Base-by-base conservation (phyloP, 2,888 invertebrate species). In the Cancer borealis region DNA sequence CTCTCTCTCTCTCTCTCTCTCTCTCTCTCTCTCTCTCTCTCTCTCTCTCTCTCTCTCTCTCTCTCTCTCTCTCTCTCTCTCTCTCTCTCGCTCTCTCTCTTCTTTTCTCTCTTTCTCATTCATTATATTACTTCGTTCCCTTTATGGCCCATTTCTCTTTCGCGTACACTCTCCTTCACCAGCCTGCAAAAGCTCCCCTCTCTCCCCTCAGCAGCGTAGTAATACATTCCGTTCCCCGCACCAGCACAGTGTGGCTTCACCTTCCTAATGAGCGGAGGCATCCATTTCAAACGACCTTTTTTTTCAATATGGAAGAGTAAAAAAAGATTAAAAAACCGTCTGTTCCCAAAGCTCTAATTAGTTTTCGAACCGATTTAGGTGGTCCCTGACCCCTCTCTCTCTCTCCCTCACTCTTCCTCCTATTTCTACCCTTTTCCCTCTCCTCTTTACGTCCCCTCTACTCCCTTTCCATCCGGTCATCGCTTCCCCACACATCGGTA, bases 61-160 rank as follows among this genome's bases (percentile, higher is more conserved):
- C 92, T 92, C 84, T 87, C 92, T 87, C 39, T 54, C 92, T 92
- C 49, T 54, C 45, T 54, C 47, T 49, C 92, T 84, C 49, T 87
- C 87, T 92, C 92, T 87, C 84, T 92, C 84, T 87, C 39, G 21
- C 92, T 92, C 92, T 54, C 92, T 87, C 87, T 84, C 84, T 84
- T 46, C 46, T 73, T 73, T 46, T 73, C 91, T 91, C 91, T 46
- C 45, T 46, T 46, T 46, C 73, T 21, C 73, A 30, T 45, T 91
- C 73, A 66, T 73, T 73, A 73, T 26, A 30, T 45, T 73, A 3
- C 49, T 73, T 73, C 91, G n/a, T 66, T 91, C 91, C 49, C 73
- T 45, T 30, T 73, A 45, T 45, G 49, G 30, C 91, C 47, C 47
- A n/a, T 54, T 47, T 87, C 87, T 92, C 84, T 92, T 30, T 87